Evolutionary conservation across 2,797 vertebrate species (phyloP).

Genomic region (Spinus olivaceus): DNA sequence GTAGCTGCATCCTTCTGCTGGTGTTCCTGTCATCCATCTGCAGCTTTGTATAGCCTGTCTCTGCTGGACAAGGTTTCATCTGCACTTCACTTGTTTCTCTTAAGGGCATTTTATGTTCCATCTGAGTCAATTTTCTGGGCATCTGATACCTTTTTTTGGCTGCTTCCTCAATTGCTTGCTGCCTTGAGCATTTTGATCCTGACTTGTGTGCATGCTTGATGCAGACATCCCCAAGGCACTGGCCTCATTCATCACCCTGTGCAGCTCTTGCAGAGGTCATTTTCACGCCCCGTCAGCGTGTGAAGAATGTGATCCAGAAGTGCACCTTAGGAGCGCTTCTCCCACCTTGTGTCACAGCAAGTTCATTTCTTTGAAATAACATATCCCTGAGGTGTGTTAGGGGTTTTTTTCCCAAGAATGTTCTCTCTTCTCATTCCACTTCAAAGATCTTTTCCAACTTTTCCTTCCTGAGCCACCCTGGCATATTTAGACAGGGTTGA

Average conservation of each 20-base stretch:
- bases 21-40: slow-evolving; percentile 10
- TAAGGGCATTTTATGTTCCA: slow-evolving; percentile 16
- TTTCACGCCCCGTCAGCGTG: neutral
- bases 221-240: neutral
- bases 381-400: neutral
- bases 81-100: neutral
- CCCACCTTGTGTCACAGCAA: neutral
- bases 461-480: neutral
- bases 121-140: neutral
- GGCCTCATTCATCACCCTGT: neutral
- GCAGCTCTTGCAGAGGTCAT: slow-evolving; percentile 15
- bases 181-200: neutral
- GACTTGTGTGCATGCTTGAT: neutral
- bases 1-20: slow-evolving; percentile 27
- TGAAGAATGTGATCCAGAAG: neutral
- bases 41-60: neutral
- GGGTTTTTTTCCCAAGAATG: neutral
- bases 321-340: neutral
- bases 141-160: neutral
- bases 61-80: neutral
- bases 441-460: neutral
- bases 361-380: neutral
- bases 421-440: neutral
- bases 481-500: neutral
- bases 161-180: neutral